Base-by-base conservation (phyloP, 2,113 vertebrate genomes). In the Ondatra zibethicus region DNA sequence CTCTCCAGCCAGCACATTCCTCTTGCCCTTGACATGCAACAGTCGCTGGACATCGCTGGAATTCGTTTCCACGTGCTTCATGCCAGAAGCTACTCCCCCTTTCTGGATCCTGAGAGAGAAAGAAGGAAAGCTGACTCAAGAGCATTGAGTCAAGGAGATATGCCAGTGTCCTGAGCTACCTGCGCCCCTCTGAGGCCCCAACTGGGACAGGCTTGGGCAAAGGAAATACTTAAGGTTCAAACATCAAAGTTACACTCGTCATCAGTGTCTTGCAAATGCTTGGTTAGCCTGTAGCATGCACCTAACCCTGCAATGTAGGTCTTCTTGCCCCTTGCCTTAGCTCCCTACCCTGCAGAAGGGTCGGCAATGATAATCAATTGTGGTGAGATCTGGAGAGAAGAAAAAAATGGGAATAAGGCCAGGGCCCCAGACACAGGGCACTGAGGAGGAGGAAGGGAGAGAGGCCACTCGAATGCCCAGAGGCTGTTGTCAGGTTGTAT, bases 1-100 rank as follows among this genome's bases (percentile, higher is more conserved):
- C 99, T 99, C 99, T 97, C 98, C 97, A 0, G 99, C 99, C 36
- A 98, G 89, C 84, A 99, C 99, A 0, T 99, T 99, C 98, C 99
- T 99, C 97, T 99, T 99, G 92, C 99, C 99, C 97, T 99, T 99
- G 75, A 99, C 99, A 0, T 99, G 99, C 86, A 99, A 98, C 75
- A 99, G 98, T 50, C 99, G 98, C 95, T 96, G 99, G 70, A 99
- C 7, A 0, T 99, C 98, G 81, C 99, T 99, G 2, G 98, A 98
- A 97, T 99, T 99, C 0, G 98, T 99, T 96, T 99, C 99, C 92
- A 99, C 99, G 0, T 99, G 98, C 61, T 99, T 99, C 98, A 99
- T 97, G 66, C 99, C 99, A 0, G 99, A 99, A 50, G 99, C 99
- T 66, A 99, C 98, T 0, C 99, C 99, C 3, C 99, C 99, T 95